phyloP scores from a whole-genome alignment of 2,797 vertebrate genomes.

The Peromyscus eremicus region DNA sequence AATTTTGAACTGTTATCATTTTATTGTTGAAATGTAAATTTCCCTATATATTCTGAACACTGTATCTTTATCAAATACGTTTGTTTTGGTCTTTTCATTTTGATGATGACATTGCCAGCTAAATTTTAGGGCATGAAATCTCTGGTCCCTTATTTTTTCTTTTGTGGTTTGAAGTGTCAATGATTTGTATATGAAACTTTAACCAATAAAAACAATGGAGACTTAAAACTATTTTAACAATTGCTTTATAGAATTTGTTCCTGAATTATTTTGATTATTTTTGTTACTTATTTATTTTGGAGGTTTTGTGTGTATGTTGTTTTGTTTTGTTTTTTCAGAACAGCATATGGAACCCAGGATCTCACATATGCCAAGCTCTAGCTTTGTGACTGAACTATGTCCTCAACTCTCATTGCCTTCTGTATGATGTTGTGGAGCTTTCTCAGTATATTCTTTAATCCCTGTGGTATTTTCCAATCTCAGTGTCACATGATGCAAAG shows the following conservation, averaged over 20 bases:
- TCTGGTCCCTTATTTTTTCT: background rate
- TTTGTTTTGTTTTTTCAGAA: background rate
- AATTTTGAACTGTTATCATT: background rate
- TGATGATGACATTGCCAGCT: background rate
- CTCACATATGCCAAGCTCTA: too few species aligned
- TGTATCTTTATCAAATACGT: background rate
- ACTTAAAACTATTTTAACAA: background rate
- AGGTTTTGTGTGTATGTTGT: too few species aligned
- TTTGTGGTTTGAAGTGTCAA: background rate
- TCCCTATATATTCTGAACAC: background rate
- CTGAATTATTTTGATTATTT: background rate
- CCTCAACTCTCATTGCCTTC: background rate
- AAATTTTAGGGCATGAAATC: background rate
- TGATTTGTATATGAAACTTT: background rate
- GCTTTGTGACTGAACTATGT: background rate
- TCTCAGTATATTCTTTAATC: background rate
- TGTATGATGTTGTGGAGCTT: background rate
- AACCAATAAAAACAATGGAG: background rate
- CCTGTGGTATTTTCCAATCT: fast-evolving
- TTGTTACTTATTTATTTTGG: background rate
- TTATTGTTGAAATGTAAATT: background rate
- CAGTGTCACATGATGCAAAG: background rate
- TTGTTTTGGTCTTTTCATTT: background rate
- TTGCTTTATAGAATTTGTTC: too few species aligned
- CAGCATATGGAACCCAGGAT: background rate